Evolutionary conservation across 2,113 vertebrate genomes (phyloP).

Genomic region (Chamaea fasciata): DNA sequence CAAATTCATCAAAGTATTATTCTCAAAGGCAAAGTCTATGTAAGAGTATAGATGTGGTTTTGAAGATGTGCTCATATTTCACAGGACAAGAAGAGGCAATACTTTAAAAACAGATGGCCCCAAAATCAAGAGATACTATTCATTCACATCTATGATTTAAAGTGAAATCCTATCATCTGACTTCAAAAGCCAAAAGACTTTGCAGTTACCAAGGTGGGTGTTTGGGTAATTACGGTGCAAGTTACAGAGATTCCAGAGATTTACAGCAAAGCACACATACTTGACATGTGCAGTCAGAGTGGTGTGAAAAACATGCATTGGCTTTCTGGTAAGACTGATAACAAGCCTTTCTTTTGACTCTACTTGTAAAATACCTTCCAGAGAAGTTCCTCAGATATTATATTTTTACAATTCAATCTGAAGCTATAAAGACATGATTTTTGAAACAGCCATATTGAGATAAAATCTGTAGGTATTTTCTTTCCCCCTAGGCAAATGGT

Average conservation of each 20-base stretch:
- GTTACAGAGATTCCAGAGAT: background rate
- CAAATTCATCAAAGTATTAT: background rate
- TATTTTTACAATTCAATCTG: background rate
- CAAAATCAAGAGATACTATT: background rate
- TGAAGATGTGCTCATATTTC: background rate
- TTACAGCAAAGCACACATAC: background rate
- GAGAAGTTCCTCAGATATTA: background rate
- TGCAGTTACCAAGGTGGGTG: background rate
- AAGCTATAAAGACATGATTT: background rate
- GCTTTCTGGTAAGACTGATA: background rate
- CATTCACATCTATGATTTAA: background rate
- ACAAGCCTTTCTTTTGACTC: background rate
- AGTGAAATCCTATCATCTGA: background rate
- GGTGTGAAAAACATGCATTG: background rate
- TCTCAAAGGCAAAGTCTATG: background rate
- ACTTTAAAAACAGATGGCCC: background rate
- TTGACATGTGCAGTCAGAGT: rapidly evolving
- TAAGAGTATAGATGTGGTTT: background rate
- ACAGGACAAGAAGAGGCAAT: background rate
- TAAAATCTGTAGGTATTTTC: background rate
- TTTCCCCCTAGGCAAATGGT: background rate
- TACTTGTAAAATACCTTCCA: background rate
- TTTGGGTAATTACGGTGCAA: background rate
- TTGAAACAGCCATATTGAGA: background rate
- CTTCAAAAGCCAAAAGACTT: background rate